A percentile compares a stretch with the other conserved stretches of the same genome.
Conservation (phyloP, 1,140 invertebrate genomes). For the Pectinophora gossypiella region DNA sequence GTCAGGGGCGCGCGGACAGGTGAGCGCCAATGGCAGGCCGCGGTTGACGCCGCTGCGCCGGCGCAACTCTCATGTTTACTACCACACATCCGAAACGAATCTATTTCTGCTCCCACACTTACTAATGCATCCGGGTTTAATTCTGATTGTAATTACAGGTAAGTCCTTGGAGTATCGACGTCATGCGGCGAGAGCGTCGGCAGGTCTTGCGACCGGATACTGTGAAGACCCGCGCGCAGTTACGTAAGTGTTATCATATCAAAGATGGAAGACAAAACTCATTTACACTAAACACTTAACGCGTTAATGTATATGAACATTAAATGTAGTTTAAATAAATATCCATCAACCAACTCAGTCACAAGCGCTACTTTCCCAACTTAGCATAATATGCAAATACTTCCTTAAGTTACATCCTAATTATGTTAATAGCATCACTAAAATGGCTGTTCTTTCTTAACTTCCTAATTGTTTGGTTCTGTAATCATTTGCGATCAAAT, state of each 20-base stretch:
- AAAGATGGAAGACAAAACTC: too few relatives aligned
- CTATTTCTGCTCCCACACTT: conserved; percentile 3
- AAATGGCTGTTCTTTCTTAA: too few relatives aligned
- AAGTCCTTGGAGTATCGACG: conserved; percentile 38
- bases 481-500: conserved; percentile 11
- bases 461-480: too few relatives aligned
- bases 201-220: neutral
- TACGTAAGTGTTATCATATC: neutral
- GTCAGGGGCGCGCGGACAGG: conserved; percentile 15
- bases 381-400: too few relatives aligned
- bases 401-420: too few relatives aligned
- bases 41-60: neutral
- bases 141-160: conserved; percentile 43
- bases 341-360: neutral
- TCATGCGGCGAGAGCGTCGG: conserved; percentile 16
- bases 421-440: too few relatives aligned
- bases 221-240: neutral
- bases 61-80: neutral
- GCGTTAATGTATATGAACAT: too few relatives aligned
- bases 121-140: conserved; percentile 1
- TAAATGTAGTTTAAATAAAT: neutral
- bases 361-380: conserved; percentile 6
- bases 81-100: neutral
- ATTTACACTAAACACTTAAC: too few relatives aligned
- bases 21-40: conserved; percentile 19